These are phyloP conservation scores for Hipposideros armiger DNA, from an alignment of 2,113 vertebrate species.

Conservation along the genomic window DNA sequence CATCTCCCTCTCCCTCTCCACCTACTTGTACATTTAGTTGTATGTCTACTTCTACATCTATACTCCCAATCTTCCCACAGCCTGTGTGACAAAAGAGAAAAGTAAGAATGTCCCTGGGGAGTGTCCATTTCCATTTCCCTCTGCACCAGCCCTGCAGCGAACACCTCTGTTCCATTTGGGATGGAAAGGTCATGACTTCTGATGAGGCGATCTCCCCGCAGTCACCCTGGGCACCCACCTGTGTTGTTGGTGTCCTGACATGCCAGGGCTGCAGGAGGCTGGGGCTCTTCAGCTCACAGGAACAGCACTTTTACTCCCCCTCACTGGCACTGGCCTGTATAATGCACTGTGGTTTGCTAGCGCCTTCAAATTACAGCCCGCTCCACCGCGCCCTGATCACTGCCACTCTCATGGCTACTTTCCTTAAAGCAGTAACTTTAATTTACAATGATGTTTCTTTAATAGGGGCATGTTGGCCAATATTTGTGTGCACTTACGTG, in stretches of 20 bases:
- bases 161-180: background rate
- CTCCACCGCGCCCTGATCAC: background rate
- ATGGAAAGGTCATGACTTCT: background rate
- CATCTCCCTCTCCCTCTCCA: background rate
- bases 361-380: background rate
- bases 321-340: background rate
- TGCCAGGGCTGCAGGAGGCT: background rate
- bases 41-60: too few relatives aligned
- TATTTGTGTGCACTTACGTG: background rate
- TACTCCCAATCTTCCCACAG: fast-evolving
- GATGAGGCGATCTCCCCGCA: background rate
- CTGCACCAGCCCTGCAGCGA: background rate
- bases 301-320: background rate
- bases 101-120: background rate
- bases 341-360: background rate
- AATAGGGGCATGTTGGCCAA: background rate
- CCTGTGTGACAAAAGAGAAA: background rate
- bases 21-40: fast-evolving
- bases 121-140: background rate
- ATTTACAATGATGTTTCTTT: slow-evolving; percentile 15
- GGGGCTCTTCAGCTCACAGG: too few relatives aligned
- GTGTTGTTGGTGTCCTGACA: background rate
- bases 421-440: slow-evolving; percentile 16
- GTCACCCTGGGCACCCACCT: background rate
- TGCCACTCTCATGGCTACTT: background rate